These are phyloP conservation scores for Megalops atlanticus DNA, from an alignment of 2,113 vertebrate genomes.

Conservation along the genomic window DNA sequence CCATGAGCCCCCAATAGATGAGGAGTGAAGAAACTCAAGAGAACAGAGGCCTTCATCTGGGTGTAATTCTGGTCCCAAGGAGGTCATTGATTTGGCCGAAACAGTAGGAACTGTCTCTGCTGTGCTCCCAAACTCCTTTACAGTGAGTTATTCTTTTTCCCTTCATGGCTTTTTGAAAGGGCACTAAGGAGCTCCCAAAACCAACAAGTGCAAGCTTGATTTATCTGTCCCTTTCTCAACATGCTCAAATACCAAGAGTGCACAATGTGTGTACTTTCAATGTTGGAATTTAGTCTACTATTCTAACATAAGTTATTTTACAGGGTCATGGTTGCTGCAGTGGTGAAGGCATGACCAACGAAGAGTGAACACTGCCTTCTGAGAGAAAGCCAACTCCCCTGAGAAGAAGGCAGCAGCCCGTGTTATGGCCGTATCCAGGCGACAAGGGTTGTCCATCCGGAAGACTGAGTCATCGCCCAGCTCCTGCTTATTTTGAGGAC, in stretches of 20 bases:
- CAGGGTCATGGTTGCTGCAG: slow-evolving; percentile 30
- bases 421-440: slow-evolving; percentile 46
- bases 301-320: slow-evolving; percentile 22
- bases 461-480: not conserved
- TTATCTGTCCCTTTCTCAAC: slow-evolving; percentile 13
- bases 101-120: not conserved
- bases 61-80: slow-evolving; percentile 38
- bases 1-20: too few relatives aligned
- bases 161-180: not conserved
- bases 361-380: slow-evolving; percentile 9
- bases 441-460: slow-evolving; percentile 19
- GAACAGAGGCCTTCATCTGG: not conserved
- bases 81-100: slow-evolving; percentile 33
- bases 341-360: slow-evolving; percentile 18
- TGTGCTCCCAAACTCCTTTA: not conserved
- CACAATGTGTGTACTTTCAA: slow-evolving; percentile 39
- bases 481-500: not conserved
- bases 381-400: not conserved
- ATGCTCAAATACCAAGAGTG: not conserved
- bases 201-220: slow-evolving; percentile 16
- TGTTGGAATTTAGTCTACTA: slow-evolving; percentile 40
- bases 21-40: slow-evolving; percentile 38
- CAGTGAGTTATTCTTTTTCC: not conserved
- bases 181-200: slow-evolving; percentile 29
- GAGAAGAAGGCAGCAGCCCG: too few relatives aligned